phyloP scores from a whole-genome alignment of 1,140 invertebrate species.

The Phymastichus coffea region DNA sequence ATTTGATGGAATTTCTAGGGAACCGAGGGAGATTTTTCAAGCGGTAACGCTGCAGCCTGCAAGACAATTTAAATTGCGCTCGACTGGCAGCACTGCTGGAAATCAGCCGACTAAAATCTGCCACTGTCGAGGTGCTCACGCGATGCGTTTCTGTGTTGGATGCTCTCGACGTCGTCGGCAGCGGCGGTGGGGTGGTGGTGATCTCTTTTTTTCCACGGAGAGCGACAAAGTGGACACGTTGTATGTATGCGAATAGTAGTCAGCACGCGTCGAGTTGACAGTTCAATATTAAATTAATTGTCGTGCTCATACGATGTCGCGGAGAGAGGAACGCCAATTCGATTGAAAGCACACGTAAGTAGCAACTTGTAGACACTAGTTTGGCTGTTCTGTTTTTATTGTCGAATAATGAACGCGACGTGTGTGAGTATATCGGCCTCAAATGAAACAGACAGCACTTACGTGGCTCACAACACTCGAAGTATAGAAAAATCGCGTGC shows the following conservation, averaged over 20 bases:
- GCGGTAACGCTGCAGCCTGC: no score
- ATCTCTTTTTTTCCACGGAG: slow-evolving; percentile 11
- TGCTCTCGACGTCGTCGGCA: no score
- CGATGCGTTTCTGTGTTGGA: no score
- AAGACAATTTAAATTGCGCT: no score
- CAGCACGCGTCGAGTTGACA: slow-evolving; percentile 12
- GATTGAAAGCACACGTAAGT: slow-evolving; percentile 9
- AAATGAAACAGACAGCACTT: not conserved
- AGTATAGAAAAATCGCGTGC: not conserved
- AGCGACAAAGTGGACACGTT: slow-evolving; percentile 22
- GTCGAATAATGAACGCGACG: not conserved
- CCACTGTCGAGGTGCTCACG: no score
- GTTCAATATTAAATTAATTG: slow-evolving; percentile 19
- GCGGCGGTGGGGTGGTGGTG: not conserved
- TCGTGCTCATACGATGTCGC: not conserved
- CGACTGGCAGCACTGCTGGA: no score
- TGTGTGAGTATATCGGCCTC: not conserved
- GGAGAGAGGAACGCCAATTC: not conserved
- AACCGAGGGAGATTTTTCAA: no score
- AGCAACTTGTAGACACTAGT: not conserved
- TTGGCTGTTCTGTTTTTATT: not conserved
- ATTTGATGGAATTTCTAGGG: no score
- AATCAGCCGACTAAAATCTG: no score
- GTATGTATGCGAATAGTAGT: not conserved
- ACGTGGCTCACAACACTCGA: slow-evolving; percentile 12